Evolutionary conservation across 64 coral and sea anemone genomes (phyloP).

Genomic region (Astreopora myriophthalma): DNA sequence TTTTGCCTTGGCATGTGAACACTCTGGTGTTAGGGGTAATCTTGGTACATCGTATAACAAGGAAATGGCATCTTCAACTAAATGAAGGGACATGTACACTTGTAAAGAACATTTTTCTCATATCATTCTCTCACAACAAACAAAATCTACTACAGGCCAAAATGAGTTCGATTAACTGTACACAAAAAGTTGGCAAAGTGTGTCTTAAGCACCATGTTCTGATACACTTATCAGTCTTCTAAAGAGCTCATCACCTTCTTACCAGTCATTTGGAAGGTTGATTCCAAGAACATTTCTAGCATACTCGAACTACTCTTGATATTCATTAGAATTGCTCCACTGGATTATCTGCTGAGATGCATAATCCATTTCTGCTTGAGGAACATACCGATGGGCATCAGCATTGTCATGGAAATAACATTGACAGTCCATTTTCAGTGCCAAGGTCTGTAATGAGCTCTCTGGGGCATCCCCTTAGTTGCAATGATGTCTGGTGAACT

Average conservation of each 20-base stretch:
- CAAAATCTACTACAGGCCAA: too few species aligned
- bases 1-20: too few species aligned
- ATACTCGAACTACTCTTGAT: slow-evolving; percentile 75
- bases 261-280: slow-evolving; percentile 17
- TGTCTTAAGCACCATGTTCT: slow-evolving; percentile 17
- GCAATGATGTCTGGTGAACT: slow-evolving; percentile 56
- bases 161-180: too few species aligned
- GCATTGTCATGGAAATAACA: slow-evolving; percentile 29
- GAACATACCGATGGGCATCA: slow-evolving; percentile 43
- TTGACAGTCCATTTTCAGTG: slow-evolving; percentile 38
- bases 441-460: slow-evolving; percentile 36
- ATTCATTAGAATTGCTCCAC: slow-evolving; percentile 43
- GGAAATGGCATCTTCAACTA: too few species aligned
- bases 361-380: slow-evolving; percentile 66
- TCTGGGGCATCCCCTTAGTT: background rate
- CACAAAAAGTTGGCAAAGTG: too few species aligned
- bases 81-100: too few species aligned
- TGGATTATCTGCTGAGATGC: slow-evolving; percentile 37
- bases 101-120: too few species aligned
- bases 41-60: too few species aligned
- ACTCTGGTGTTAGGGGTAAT: too few species aligned
- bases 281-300: slow-evolving; percentile 14
- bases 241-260: slow-evolving; percentile 26
- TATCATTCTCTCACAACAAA: too few species aligned
- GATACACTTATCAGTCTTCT: background rate